phyloP scores from a whole-genome alignment of 2,797 vertebrate species.

The Macrochelys suwanniensis region DNA sequence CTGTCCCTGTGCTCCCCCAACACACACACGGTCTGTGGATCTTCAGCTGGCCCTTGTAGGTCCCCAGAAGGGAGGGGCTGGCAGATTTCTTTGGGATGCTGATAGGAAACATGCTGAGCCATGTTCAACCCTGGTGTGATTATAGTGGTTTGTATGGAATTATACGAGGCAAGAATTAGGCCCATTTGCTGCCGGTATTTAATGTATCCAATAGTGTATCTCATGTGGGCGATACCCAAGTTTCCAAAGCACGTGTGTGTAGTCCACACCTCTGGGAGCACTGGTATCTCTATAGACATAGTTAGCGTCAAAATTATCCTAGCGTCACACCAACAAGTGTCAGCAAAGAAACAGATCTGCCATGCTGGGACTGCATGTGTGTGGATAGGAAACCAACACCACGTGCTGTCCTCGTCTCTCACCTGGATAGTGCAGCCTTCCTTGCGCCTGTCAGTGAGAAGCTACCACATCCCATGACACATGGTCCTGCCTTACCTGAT shows the following conservation, averaged over 20 bases:
- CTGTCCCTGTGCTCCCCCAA: background rate
- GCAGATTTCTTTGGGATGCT: background rate
- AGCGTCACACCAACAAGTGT: background rate
- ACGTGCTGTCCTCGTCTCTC: background rate
- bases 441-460: background rate
- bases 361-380: background rate
- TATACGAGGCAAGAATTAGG: background rate
- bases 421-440: background rate
- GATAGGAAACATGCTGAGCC: background rate
- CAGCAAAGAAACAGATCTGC: background rate
- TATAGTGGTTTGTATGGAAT: background rate
- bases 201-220: background rate
- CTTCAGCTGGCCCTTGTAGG: background rate
- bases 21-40: no score
- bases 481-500: background rate
- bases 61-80: background rate
- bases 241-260: background rate
- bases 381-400: background rate
- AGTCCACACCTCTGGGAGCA: background rate
- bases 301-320: background rate
- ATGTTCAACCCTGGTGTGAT: background rate
- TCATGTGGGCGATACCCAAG: background rate
- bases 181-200: background rate
- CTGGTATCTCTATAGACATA: accelerated
- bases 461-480: background rate